Conservation (phyloP, 2,113 vertebrate species). For the Eonycteris spelaea region DNA sequence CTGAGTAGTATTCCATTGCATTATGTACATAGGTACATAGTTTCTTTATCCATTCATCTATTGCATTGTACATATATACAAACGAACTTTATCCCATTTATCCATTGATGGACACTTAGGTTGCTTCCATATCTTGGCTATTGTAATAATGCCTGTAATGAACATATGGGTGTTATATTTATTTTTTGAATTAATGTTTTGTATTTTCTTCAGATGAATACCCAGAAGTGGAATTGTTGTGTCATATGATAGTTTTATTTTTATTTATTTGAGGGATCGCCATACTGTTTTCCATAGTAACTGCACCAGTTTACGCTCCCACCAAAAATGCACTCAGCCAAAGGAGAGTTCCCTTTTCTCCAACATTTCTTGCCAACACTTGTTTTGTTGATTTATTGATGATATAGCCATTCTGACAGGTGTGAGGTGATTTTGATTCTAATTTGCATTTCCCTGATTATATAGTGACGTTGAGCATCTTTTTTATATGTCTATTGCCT, state of each 20-base stretch:
- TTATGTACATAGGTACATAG: no score
- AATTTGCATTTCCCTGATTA: no score
- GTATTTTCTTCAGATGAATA: neutral
- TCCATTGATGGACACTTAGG: neutral
- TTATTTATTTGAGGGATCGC: neutral
- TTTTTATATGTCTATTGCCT: no score
- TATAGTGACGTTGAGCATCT: no score
- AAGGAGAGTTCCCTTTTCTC: neutral
- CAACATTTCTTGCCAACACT: neutral
- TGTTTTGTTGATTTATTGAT: neutral
- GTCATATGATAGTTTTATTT: neutral
- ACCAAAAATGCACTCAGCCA: neutral
- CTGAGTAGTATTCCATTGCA: no score
- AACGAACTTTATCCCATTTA: neutral
- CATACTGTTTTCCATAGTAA: neutral
- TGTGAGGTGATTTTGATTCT: no score
- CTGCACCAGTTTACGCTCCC: neutral
- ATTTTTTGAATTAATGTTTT: neutral
- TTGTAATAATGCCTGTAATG: neutral
- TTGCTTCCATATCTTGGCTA: no score
- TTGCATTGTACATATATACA: no score
- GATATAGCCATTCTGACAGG: neutral
- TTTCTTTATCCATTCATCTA: neutral
- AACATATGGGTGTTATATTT: neutral
- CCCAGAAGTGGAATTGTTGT: neutral